Percentiles rank a stretch among this genome's conserved stretches.
Conservation (phyloP, 2,888 invertebrate species). For the Trichogramma evanescens region DNA sequence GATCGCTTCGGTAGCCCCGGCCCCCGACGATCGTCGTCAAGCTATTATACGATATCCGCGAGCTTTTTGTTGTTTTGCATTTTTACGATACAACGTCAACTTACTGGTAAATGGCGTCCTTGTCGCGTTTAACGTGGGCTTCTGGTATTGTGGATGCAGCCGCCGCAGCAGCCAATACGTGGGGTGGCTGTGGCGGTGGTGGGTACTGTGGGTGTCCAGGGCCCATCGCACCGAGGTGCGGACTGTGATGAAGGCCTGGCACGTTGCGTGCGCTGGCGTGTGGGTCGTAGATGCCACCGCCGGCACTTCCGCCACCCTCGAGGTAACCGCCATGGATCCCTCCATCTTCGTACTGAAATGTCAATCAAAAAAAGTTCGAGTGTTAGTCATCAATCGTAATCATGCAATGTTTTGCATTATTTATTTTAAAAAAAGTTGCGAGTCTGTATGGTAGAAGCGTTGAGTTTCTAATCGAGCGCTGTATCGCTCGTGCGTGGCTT, state of each 20-base stretch:
- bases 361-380: too few relatives aligned
- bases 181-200: constrained; percentile 63
- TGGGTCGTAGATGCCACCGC: constrained; percentile 68
- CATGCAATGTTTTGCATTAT: too few relatives aligned
- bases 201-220: constrained; percentile 63
- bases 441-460: too few relatives aligned
- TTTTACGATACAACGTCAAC: constrained; percentile 43
- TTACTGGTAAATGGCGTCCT: constrained; percentile 98
- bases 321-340: constrained; percentile 80
- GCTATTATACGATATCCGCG: not conserved
- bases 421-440: too few relatives aligned
- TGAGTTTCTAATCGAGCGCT: too few relatives aligned
- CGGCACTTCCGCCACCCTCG: constrained; percentile 63
- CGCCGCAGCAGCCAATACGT: constrained; percentile 66
- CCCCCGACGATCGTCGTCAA: not conserved
- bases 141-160: constrained; percentile 62
- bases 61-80: not conserved
- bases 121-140: constrained; percentile 87
- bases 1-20: not conserved
- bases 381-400: too few relatives aligned
- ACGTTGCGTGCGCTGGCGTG: constrained; percentile 60
- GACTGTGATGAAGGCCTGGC: constrained; percentile 56
- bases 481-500: too few relatives aligned
- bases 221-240: constrained; percentile 51
- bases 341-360: constrained; percentile 83